A percentile compares a stretch with the other conserved stretches of the same genome.
Conservation (phyloP, 2,888 invertebrate genomes). For the Seira ritae region DNA sequence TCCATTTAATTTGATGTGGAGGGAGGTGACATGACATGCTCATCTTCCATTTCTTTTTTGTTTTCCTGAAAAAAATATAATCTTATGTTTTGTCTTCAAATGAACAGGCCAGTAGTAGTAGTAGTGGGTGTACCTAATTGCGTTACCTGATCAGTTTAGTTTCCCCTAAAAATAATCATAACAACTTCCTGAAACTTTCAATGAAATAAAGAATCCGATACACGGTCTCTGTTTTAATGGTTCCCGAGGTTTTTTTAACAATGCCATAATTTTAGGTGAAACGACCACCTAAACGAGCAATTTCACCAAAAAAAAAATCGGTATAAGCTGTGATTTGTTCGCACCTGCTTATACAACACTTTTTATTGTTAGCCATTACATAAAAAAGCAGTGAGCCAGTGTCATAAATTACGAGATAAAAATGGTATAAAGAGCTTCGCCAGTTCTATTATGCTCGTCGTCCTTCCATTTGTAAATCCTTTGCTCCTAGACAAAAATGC, state of each 20-base stretch:
- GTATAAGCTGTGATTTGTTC: neutral
- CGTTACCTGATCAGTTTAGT: too few species aligned
- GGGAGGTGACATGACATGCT: too few species aligned
- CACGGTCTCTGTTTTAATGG: neutral
- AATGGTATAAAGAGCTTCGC: neutral
- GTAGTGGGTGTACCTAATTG: too few species aligned
- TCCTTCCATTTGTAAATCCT: neutral
- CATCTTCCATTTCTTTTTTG: too few species aligned
- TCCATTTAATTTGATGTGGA: too few species aligned
- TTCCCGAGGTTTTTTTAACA: neutral
- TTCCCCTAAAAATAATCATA: neutral
- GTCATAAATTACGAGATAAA: constrained; percentile 13
- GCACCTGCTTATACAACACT: constrained; percentile 1
- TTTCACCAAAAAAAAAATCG: too few species aligned
- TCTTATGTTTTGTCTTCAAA: too few species aligned
- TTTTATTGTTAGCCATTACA: neutral
- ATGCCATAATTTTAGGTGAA: neutral
- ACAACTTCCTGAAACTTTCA: neutral
- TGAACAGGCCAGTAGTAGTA: too few species aligned
- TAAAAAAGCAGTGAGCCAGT: constrained; percentile 1
- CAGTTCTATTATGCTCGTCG: neutral
- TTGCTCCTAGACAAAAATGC: too few species aligned
- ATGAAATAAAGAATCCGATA: neutral
- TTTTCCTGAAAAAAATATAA: too few species aligned
- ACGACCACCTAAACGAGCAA: too few species aligned